Percentiles rank a stretch among this genome's conserved stretches.
These are phyloP conservation scores for Napeogenes sylphis DNA, from an alignment of 2,888 invertebrate genomes.

Conservation along the genomic window DNA sequence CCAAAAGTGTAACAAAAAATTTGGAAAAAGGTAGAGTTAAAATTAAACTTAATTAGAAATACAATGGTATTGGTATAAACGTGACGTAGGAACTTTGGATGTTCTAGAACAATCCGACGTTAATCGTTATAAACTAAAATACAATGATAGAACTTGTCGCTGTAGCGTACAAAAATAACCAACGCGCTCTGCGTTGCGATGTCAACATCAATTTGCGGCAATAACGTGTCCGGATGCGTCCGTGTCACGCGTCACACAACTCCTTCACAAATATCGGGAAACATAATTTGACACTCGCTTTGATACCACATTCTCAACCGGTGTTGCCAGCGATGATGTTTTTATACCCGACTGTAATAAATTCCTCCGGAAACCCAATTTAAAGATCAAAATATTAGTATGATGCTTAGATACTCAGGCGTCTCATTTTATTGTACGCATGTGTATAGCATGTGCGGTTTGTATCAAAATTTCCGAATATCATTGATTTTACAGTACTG, in stretches of 20 bases:
- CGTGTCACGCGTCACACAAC: conserved; percentile 66
- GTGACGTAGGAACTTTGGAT: too few relatives aligned
- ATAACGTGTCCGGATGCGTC: conserved; percentile 55
- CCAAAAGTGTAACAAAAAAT: conserved; percentile 45
- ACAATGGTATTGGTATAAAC: too few relatives aligned
- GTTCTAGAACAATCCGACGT: too few relatives aligned
- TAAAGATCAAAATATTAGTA: conserved; percentile 61
- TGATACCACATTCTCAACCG: conserved; percentile 52
- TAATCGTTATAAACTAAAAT: too few relatives aligned
- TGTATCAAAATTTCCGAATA: conserved; percentile 46
- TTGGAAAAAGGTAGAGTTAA: conserved; percentile 50
- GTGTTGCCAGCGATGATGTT: conserved; percentile 60
- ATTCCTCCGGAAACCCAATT: conserved; percentile 63
- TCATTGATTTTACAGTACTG: conserved; percentile 23
- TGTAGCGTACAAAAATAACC: conserved; percentile 46
- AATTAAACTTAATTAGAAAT: neutral
- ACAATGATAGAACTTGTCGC: neutral
- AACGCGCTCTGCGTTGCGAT: conserved; percentile 32
- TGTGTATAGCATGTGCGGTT: conserved; percentile 50
- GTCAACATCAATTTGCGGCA: conserved; percentile 49
- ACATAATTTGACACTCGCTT: conserved; percentile 67
- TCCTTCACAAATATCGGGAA: conserved; percentile 70
- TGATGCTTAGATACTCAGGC: conserved; percentile 38
- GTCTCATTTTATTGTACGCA: conserved; percentile 60
- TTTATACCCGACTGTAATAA: conserved; percentile 61